Evolutionary conservation across 1,140 invertebrate genomes (phyloP).

Genomic region (Macrobrachium rosenbergii): DNA sequence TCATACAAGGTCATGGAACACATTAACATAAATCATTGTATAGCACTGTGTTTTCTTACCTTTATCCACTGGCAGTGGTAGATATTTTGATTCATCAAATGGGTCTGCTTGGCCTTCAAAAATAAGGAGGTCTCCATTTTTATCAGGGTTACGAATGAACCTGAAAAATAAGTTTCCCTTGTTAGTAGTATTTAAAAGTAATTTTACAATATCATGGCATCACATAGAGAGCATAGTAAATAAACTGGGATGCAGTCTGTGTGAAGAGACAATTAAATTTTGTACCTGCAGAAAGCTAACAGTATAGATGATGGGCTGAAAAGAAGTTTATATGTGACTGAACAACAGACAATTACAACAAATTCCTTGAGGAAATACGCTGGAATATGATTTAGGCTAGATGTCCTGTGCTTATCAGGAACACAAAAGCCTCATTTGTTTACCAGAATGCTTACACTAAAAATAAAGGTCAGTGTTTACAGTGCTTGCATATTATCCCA

Average conservation of each 20-base stretch:
- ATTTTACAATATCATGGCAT: neutral
- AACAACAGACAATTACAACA: too few relatives aligned
- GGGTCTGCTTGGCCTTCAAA: slow-evolving; percentile 71
- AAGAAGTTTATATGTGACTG: too few relatives aligned
- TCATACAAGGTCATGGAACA: too few relatives aligned
- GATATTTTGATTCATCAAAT: slow-evolving; percentile 81
- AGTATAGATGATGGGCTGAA: too few relatives aligned
- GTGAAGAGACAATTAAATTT: slow-evolving; percentile 87
- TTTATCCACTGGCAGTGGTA: slow-evolving; percentile 83
- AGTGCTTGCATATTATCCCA: too few relatives aligned
- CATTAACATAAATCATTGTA: neutral
- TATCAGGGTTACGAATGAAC: slow-evolving; percentile 80
- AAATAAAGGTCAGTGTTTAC: too few relatives aligned
- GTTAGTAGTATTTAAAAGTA: neutral
- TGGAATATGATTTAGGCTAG: too few relatives aligned
- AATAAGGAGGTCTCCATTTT: slow-evolving; percentile 73
- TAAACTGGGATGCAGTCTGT: slow-evolving; percentile 71
- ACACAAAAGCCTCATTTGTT: too few relatives aligned
- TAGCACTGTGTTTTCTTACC: slow-evolving; percentile 72
- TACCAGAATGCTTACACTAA: too few relatives aligned
- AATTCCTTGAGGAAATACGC: too few relatives aligned
- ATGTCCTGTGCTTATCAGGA: too few relatives aligned
- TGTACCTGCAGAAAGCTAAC: slow-evolving; percentile 71
- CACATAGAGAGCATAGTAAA: neutral
- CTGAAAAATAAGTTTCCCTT: slow-evolving; percentile 75